A percentile compares a stretch with the other conserved stretches of the same genome.
Conservation (phyloP, 2,888 invertebrate genomes). For the Lasius fuliginosus region DNA sequence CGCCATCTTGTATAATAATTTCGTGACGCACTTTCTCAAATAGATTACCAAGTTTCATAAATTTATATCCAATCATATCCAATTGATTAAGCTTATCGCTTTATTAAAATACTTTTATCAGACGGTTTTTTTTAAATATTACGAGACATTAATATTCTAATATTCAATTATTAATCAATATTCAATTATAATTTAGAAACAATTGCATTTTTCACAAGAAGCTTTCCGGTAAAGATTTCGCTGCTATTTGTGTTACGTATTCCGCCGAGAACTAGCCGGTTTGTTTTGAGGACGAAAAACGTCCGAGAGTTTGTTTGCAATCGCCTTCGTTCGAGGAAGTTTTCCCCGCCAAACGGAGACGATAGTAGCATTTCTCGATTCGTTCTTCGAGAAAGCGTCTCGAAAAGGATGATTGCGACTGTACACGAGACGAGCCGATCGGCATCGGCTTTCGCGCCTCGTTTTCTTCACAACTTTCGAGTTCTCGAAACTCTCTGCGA, state of each 20-base stretch:
- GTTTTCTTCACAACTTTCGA: constrained; percentile 62
- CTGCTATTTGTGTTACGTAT: constrained; percentile 44
- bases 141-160: not conserved
- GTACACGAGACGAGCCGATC: constrained; percentile 66
- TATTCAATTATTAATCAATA: no score
- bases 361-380: constrained; percentile 61
- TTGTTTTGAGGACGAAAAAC: constrained; percentile 51
- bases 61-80: not conserved
- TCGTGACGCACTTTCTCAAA: not conserved
- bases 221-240: constrained; percentile 13
- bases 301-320: constrained; percentile 70
- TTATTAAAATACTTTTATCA: not conserved
- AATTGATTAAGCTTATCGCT: not conserved
- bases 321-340: constrained; percentile 65
- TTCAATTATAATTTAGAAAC: not conserved
- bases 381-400: constrained; percentile 43
- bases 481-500: constrained; percentile 62
- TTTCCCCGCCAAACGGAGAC: constrained; percentile 45
- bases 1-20: constrained; percentile 22
- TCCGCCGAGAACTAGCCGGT: constrained; percentile 39
- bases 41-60: not conserved
- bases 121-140: not conserved
- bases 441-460: constrained; percentile 65
- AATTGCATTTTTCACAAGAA: constrained; percentile 15
- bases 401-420: constrained; percentile 60